phyloP scores from a whole-genome alignment of 2,888 invertebrate species.

The Liposcelis brunnea region DNA sequence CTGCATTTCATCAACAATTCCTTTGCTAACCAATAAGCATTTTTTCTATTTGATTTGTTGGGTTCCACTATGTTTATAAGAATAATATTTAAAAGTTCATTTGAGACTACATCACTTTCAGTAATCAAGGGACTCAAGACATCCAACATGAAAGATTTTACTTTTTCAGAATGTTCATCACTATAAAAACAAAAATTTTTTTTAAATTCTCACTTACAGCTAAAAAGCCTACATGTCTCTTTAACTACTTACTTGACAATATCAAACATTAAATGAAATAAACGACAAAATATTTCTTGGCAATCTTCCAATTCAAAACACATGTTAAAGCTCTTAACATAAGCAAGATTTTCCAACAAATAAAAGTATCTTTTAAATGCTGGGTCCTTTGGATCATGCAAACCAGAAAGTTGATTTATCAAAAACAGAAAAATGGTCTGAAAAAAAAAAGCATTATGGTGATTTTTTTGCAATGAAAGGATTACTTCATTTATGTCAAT shows the following conservation, averaged over 20 bases:
- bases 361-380: slow-evolving; percentile 97
- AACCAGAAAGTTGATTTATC: slow-evolving; percentile 79
- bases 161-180: slow-evolving; percentile 89
- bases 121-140: slow-evolving; percentile 86
- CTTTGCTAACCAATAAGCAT: slow-evolving; percentile 78
- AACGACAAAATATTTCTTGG: slow-evolving; percentile 86
- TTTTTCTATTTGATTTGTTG: slow-evolving; percentile 70
- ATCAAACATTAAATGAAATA: slow-evolving; percentile 87
- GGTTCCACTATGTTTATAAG: slow-evolving; percentile 90
- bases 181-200: slow-evolving; percentile 30
- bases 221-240: neutral
- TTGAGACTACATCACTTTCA: slow-evolving; percentile 88
- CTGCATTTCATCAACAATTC: slow-evolving; percentile 83
- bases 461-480: neutral
- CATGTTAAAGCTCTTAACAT: slow-evolving; percentile 97
- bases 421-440: slow-evolving; percentile 84
- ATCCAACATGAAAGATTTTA: slow-evolving; percentile 93
- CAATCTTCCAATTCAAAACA: slow-evolving; percentile 95
- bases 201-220: too few relatives aligned
- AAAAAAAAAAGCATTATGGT: slow-evolving; percentile 17
- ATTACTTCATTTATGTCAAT: too few relatives aligned
- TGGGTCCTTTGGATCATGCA: slow-evolving; percentile 91
- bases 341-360: slow-evolving; percentile 87
- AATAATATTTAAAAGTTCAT: slow-evolving; percentile 84
- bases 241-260: slow-evolving; percentile 70